Evolutionary conservation across 2,888 invertebrate genomes (phyloP).

Genomic region (Brassicogethes aeneus): DNA sequence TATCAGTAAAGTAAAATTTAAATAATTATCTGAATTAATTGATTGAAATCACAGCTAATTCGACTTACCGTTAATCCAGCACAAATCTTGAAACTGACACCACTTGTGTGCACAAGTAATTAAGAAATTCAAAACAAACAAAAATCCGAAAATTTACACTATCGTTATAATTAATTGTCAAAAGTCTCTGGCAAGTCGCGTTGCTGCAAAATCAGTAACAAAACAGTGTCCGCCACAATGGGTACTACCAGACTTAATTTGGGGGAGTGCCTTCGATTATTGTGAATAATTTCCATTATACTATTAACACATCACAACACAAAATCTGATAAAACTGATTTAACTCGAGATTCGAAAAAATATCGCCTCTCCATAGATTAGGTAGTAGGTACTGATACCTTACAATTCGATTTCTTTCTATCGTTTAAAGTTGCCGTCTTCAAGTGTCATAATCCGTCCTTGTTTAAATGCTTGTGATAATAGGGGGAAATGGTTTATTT

Average conservation of each 20-base stretch:
- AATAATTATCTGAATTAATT: no score
- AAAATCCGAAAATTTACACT: no score
- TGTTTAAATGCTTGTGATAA: neutral
- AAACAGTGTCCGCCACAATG: slow-evolving; percentile 13
- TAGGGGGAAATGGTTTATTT: neutral
- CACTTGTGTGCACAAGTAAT: neutral
- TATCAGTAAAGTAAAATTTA: no score
- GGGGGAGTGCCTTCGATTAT: neutral
- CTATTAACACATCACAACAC: neutral
- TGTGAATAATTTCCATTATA: neutral
- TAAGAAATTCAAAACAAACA: neutral
- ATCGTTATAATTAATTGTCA: neutral
- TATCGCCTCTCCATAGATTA: no score
- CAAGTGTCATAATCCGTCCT: neutral
- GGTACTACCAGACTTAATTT: neutral
- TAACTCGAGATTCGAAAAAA: no score
- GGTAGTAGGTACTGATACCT: no score
- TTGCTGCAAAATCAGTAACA: slow-evolving; percentile 15
- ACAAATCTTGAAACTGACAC: no score
- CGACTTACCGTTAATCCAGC: no score
- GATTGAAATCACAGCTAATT: no score
- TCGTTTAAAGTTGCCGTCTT: neutral
- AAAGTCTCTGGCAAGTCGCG: slow-evolving; percentile 11
- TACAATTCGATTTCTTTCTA: neutral
- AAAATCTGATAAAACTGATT: no score